Evolutionary conservation across 1,140 invertebrate genomes (phyloP), one percentile per base, ranked within the genome.

Genomic region (Anoplophora glabripennis): DNA sequence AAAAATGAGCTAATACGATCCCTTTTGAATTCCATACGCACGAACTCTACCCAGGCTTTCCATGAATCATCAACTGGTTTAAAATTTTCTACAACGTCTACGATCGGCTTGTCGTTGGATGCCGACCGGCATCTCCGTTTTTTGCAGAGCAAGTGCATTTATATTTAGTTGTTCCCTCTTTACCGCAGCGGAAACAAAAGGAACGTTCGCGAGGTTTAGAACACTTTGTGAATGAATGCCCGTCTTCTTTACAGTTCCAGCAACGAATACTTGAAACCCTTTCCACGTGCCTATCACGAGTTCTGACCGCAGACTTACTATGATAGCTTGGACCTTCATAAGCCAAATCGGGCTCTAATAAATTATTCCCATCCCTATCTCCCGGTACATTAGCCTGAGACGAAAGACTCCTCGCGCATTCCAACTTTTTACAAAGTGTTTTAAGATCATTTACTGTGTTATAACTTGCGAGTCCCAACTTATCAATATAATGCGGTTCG

Each of bases 401-500:
- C 5, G 33, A 38, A 5, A 46, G 49, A 42, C n/a, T 46, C 9
- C 41, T n/a, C 7, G 53, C 42, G 12, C 12, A 21, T 28, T 57
- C 45, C 1, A 57, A 35, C 35, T 42, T 57, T 51, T 40, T 53
- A 15, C 54, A 57, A 3, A 36, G 10, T 5, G 12, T 7, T 1
- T 42, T 17, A n/a, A 57, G 40, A 7, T 57, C 54, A 9, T 57
- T 37, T 3, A 57, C 54, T 2, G 54, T 52, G 5, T 33, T 15
- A 51, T 38, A 38, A 33, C n/a, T 15, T 7, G 17, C 11, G 7
- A 53, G 35, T 35, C 54, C 54, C 3, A 51, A 47, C 12, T 40
- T 40, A 18, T 57, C 18, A 11, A 48, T 54, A 14, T 18, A 54
- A 36, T 54, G 66, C 17, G 70, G 68, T 8, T 64, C 40, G 7